Evolutionary conservation across 2,888 invertebrate species (phyloP), one percentile per base, ranked within the genome.

Genomic region (Acleris holmiana): DNA sequence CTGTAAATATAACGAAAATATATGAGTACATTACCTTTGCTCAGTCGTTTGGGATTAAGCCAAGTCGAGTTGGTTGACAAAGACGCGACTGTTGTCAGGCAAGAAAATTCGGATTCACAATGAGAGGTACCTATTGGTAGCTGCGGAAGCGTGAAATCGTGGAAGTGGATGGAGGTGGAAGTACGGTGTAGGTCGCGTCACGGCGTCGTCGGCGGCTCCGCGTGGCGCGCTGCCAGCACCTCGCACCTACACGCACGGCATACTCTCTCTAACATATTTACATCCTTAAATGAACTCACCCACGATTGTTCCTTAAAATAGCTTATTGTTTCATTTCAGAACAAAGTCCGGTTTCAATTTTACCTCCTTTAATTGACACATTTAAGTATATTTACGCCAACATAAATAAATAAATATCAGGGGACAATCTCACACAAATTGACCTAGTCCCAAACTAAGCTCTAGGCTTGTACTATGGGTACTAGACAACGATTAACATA

Each of bases 11-110:
- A 79, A 84, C 76, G 80, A 80, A 83, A 86, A 86, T 84, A 85
- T 82, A 85, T 78, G 83, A 79, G 84, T 84, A 85, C 82, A 81
- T 83, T 84, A 86, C 85, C 84, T 85, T 82, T 80, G 77, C 79
- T 76, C 71, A 77, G 85, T 79, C 77, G 84, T 84, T 89, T 89
- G 88, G 88, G 84, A 80, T 84, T 76, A 80, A 80, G 88, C 88
- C 88, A 88, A 88, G 79, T 84, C 76, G 79, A 77, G 80, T 77
- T 75, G 74, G 80, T 82, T 79, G 85, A 84, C 84, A 85, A 82
- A 83, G 84, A 81, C 78, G 73, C 76, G 80, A 75, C 79, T 83
- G 81, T 78, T 78, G 84, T 84, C 83, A 83, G 78, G 79, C 74
- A 76, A 75, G 70, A 73, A 75, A 71, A 76, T 80, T 79, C 77